phyloP scores from a whole-genome alignment of 2,888 invertebrate species.

The Apodemia mormo region DNA sequence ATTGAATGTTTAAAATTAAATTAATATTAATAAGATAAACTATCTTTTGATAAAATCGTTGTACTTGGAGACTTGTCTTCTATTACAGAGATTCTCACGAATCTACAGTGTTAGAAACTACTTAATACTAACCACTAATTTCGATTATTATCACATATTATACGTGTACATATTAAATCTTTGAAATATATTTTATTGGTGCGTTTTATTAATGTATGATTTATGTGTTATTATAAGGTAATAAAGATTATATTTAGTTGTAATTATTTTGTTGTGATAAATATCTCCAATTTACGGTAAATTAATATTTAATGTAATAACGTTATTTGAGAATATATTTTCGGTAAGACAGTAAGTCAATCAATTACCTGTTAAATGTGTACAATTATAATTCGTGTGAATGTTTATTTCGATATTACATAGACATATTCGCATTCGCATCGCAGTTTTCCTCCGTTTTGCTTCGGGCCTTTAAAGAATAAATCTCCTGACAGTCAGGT shows the following conservation, averaged over 20 bases:
- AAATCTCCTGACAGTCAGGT: too few species aligned
- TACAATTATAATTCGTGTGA: too few species aligned
- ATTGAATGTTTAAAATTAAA: conserved; percentile 15
- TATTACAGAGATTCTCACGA: not conserved
- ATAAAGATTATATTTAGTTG: not conserved
- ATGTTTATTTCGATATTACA: too few species aligned
- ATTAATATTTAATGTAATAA: not conserved
- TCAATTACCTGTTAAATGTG: too few species aligned
- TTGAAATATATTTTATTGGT: not conserved
- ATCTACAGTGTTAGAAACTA: not conserved
- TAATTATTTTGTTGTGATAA: not conserved
- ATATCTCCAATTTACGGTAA: not conserved
- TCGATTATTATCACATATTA: not conserved
- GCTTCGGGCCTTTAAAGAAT: too few species aligned
- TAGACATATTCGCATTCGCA: too few species aligned
- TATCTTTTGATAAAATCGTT: not conserved
- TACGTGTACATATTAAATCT: not conserved
- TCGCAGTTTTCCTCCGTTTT: too few species aligned
- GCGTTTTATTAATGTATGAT: not conserved
- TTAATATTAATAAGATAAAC: conserved; percentile 5
- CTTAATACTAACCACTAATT: not conserved
- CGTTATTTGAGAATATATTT: too few species aligned
- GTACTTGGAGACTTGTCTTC: not conserved
- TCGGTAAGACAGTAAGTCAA: too few species aligned
- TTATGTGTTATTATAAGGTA: not conserved